phyloP scores from a whole-genome alignment of 1,140 invertebrate genomes.

The Chironomus tepperi region DNA sequence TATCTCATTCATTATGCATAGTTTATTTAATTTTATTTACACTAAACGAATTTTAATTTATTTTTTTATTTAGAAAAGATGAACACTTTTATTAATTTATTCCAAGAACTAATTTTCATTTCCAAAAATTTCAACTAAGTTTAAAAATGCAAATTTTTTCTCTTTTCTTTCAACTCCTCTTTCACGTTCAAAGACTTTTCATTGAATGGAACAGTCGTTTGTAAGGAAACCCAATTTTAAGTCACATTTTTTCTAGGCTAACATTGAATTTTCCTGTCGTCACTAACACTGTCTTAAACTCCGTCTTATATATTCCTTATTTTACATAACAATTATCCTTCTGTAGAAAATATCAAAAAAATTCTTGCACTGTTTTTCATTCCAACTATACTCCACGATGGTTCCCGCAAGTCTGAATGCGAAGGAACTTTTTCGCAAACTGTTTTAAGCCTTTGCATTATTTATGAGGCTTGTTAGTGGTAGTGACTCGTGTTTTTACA shows the following conservation, averaged over 20 bases:
- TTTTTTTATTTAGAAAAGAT: not conserved
- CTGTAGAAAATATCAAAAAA: not conserved
- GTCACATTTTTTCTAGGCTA: conserved; percentile 11
- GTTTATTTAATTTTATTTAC: not conserved
- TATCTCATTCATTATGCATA: not conserved
- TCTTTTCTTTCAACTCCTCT: not conserved
- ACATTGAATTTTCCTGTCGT: conserved; percentile 16
- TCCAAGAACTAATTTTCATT: too few relatives aligned
- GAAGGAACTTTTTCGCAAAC: not conserved
- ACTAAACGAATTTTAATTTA: not conserved
- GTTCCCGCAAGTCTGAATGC: conserved; percentile 12
- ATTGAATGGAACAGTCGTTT: conserved; percentile 2
- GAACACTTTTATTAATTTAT: not conserved
- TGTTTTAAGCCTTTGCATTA: not conserved
- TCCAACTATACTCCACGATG: not conserved
- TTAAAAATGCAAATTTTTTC: not conserved
- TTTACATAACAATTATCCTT: conserved; percentile 22
- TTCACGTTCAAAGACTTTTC: conserved; percentile 19
- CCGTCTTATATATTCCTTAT: not conserved
- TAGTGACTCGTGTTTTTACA: not conserved
- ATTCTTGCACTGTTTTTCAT: not conserved
- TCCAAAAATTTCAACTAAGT: too few relatives aligned
- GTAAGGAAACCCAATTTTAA: not conserved
- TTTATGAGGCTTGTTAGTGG: not conserved
- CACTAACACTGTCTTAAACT: not conserved